A percentile compares a stretch with the other conserved stretches of the same genome.
Conservation (phyloP, 2,888 invertebrate genomes). For the Hypena proboscidalis region DNA sequence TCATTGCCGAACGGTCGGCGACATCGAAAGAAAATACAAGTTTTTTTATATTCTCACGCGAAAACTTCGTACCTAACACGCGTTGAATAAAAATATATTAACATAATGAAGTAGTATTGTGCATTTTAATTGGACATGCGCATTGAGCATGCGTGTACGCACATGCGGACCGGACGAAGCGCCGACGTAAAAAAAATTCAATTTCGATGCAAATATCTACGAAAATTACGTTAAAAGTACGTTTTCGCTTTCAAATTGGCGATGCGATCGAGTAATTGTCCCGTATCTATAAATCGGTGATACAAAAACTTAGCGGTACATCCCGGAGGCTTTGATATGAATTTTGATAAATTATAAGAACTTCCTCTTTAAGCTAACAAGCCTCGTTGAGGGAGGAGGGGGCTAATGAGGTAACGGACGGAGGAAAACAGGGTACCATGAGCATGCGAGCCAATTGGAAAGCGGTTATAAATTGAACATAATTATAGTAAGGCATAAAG, state of each 20-base stretch:
- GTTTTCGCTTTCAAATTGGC: constrained; percentile 67
- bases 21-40: constrained; percentile 25
- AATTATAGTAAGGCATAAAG: not conserved
- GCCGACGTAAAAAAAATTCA: constrained; percentile 64
- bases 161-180: constrained; percentile 49
- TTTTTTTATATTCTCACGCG: constrained; percentile 39
- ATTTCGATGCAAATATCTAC: constrained; percentile 75
- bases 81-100: constrained; percentile 44
- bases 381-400: constrained; percentile 2
- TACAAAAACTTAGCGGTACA: constrained; percentile 74
- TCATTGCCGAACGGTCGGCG: constrained; percentile 22
- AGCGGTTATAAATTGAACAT: no score
- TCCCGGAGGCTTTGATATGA: constrained; percentile 59
- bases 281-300: constrained; percentile 58
- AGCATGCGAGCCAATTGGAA: no score
- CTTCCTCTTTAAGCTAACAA: constrained; percentile 38
- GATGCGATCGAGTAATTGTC: constrained; percentile 71
- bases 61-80: constrained; percentile 37
- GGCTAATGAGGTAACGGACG: not conserved
- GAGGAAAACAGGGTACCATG: no score
- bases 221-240: constrained; percentile 66
- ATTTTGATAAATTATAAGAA: constrained; percentile 56
- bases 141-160: constrained; percentile 76
- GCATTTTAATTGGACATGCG: constrained; percentile 72
- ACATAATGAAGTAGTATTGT: constrained; percentile 51